Percentiles rank a stretch among this genome's conserved stretches.
phyloP scores from a whole-genome alignment of 2,797 vertebrate species.

The Protonibea diacanthus region DNA sequence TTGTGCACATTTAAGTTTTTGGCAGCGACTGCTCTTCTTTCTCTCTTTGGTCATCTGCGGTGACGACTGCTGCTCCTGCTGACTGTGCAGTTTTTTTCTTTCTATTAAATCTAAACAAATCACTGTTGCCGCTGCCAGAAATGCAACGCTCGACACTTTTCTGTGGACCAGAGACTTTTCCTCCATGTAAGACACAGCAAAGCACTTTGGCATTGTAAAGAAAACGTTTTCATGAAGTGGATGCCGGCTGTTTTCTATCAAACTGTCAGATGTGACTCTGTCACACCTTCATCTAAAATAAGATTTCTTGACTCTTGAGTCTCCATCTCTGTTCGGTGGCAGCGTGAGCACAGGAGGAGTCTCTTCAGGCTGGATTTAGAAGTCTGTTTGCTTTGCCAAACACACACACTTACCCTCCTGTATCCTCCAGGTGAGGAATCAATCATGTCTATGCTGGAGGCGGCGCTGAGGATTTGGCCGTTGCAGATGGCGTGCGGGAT shows the following conservation, averaged over 20 bases:
- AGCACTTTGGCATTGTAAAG: conserved; percentile 17
- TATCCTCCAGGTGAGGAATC: conserved; percentile 93
- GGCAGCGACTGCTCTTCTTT: conserved; percentile 14
- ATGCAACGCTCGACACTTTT: conserved; percentile 56
- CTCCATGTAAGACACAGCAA: conserved; percentile 29
- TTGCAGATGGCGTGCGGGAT: conserved; percentile 95
- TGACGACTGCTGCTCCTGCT: conserved; percentile 47
- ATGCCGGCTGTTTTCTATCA: neutral
- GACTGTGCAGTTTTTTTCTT: conserved; percentile 42
- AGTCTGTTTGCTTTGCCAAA: conserved; percentile 26
- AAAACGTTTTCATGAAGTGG: conserved; percentile 25
- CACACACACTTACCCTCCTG: conserved; percentile 86
- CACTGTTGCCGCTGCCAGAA: conserved; percentile 43
- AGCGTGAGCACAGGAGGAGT: conserved; percentile 17
- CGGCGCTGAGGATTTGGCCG: conserved; percentile 93
- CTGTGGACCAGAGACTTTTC: conserved; percentile 35
- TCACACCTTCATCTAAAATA: conserved; percentile 17
- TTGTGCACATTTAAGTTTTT: conserved; percentile 16
- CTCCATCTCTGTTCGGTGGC: neutral
- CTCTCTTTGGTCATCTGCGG: conserved; percentile 47
- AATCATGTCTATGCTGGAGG: conserved; percentile 95
- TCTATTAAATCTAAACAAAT: conserved; percentile 66
- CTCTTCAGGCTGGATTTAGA: conserved; percentile 27
- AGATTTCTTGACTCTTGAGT: conserved; percentile 1
- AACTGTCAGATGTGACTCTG: conserved; percentile 26